These are phyloP conservation scores for Penaeus japonicus DNA, from an alignment of 1,140 invertebrate species.

Conservation along the genomic window DNA sequence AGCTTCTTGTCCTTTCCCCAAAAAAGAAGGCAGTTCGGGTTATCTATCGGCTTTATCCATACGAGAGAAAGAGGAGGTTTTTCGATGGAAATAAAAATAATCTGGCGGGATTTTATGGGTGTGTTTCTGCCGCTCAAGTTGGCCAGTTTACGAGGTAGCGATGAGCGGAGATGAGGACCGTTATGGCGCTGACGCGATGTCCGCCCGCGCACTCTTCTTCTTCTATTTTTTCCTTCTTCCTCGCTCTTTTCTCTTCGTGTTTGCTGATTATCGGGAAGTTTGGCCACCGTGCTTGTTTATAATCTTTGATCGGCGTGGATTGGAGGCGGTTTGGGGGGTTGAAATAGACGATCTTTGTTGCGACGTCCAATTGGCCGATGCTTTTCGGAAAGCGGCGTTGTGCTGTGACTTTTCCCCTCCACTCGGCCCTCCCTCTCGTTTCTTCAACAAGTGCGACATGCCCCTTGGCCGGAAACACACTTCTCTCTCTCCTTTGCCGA, in stretches of 20 bases:
- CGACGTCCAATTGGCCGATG: neutral
- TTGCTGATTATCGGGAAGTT: constrained; percentile 17
- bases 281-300: neutral
- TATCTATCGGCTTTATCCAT: too few species aligned
- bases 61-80: too few species aligned
- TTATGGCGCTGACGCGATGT: neutral
- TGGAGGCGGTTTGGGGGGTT: neutral
- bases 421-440: too few species aligned
- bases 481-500: too few species aligned
- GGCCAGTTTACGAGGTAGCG: too few species aligned
- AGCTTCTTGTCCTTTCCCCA: too few species aligned
- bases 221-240: constrained; percentile 39
- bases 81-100: too few species aligned
- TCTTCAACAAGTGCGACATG: too few species aligned
- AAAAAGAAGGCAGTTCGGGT: too few species aligned
- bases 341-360: constrained; percentile 25
- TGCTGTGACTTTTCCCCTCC: neutral
- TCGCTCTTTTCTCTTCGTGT: neutral
- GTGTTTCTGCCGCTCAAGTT: too few species aligned
- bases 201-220: constrained; percentile 10
- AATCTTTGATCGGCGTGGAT: neutral
- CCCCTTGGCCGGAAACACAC: too few species aligned
- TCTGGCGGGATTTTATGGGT: too few species aligned
- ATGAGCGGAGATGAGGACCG: neutral
- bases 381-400: neutral